Conservation (phyloP, 64 coral and sea anemone genomes). For the Actinia equina region DNA sequence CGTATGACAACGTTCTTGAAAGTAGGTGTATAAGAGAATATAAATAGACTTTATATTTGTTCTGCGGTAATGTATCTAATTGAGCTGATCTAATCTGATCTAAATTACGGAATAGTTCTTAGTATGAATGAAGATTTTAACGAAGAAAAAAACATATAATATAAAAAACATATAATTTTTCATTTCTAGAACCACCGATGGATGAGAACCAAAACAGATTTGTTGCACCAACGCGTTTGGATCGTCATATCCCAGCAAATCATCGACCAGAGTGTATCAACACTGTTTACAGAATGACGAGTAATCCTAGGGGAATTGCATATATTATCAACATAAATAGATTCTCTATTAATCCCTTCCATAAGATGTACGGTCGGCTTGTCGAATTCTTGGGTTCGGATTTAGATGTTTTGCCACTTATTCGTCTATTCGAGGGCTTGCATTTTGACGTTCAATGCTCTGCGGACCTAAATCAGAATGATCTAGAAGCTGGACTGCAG, state of each 20-base stretch:
- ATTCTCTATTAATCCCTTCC: background rate
- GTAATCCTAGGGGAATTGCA: background rate
- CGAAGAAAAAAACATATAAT: no score
- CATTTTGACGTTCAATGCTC: slow-evolving; percentile 29
- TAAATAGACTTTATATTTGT: no score
- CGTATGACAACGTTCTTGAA: no score
- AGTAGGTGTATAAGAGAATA: no score
- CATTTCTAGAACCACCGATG: background rate
- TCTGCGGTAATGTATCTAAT: no score
- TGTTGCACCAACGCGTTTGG: no score
- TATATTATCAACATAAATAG: slow-evolving; percentile 4
- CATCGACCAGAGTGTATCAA: no score
- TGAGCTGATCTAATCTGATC: no score
- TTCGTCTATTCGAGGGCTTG: slow-evolving; percentile 37
- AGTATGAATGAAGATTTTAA: no score
- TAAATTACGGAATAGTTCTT: no score
- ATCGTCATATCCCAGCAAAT: background rate
- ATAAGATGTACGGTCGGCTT: background rate
- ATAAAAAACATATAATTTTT: background rate
- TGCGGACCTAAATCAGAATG: background rate
- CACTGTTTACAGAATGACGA: background rate
- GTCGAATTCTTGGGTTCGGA: slow-evolving; percentile 12
- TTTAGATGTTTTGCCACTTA: slow-evolving; percentile 23
- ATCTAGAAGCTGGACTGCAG: background rate
- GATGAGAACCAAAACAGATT: background rate